Evolutionary conservation across 2,888 invertebrate species (phyloP), one percentile per base, ranked within the genome.

Genomic region (Folsomia candida): DNA sequence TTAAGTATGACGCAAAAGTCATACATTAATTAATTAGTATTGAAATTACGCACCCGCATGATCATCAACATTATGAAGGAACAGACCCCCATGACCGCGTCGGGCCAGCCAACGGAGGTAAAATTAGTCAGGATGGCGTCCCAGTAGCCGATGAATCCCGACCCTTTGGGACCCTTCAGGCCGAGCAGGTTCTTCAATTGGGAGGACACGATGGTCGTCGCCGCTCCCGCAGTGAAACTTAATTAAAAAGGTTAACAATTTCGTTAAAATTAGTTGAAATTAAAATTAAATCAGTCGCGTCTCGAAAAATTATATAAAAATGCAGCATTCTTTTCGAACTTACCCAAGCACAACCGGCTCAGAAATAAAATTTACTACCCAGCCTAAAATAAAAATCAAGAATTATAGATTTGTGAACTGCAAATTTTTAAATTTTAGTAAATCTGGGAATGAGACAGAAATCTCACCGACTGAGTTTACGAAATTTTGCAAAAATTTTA

Each of bases 261-360:
- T n/a, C n/a, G n/a, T n/a, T n/a, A n/a, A n/a, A n/a, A n/a, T n/a
- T n/a, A n/a, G n/a, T n/a, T n/a, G n/a, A n/a, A n/a, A n/a, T n/a
- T n/a, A n/a, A n/a, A n/a, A n/a, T n/a, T n/a, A n/a, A n/a, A n/a
- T n/a, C n/a, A n/a, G n/a, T n/a, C n/a, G n/a, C n/a, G n/a, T n/a
- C 24, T 11, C 22, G 61, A 60, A 60, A n/a, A 18, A 24, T 27
- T 26, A 14, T 24, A 60, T 24, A 60, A 6, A 18, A n/a, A 60
- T 37, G 37, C 4, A 14, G 4, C 37, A 37, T n/a, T n/a, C 37
- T 37, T 37, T 9, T 14, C 37, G 22, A 20, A 54, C 4, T 94
- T 94, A 95, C 0, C 93, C 93, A 18, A 93, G 91, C 0, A 92
- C 92, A 4, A 93, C 93, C 0, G 94, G 93, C 77, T 93, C 88